Percentiles rank a stretch among this genome's conserved stretches.
Evolutionary conservation across 2,113 vertebrate genomes (phyloP).

Genomic region (Hydrochoerus hydrochaeris): DNA sequence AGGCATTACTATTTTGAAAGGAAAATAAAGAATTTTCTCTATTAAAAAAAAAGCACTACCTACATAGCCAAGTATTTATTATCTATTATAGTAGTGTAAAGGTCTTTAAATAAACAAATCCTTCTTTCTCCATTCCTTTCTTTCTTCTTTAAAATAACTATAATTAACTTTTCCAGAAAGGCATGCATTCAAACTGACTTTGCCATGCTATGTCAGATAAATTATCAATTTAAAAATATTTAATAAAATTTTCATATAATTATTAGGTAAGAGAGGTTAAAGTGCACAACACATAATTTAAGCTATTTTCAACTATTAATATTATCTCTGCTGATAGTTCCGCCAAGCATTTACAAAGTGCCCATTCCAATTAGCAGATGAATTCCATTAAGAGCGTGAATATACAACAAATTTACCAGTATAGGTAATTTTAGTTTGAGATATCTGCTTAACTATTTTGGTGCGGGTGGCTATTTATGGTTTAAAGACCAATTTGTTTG

Average conservation of each 20-base stretch:
- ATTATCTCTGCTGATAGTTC: background rate
- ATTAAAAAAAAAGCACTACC: background rate
- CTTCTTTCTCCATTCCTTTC: background rate
- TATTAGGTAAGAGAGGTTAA: slow-evolving; percentile 59
- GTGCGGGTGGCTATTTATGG: background rate
- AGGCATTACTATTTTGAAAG: background rate
- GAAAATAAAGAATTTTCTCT: background rate
- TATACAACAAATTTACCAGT: background rate
- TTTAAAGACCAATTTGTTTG: background rate
- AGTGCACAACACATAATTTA: background rate
- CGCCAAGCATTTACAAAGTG: background rate
- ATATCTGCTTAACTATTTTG: background rate
- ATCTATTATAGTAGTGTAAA: background rate
- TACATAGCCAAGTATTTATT: background rate
- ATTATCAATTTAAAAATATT: slow-evolving; percentile 64
- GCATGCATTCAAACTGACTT: slow-evolving; percentile 5
- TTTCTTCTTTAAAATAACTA: background rate
- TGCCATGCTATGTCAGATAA: slow-evolving; percentile 66
- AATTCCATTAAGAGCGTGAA: background rate
- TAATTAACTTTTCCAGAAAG: background rate
- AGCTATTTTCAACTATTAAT: slow-evolving; percentile 3
- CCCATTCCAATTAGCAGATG: background rate
- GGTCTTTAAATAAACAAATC: background rate
- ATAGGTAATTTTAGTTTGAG: background rate
- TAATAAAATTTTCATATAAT: slow-evolving; percentile 71